These are phyloP conservation scores for Syngnathus typhle DNA, from an alignment of 2,113 vertebrate genomes.

Conservation along the genomic window DNA sequence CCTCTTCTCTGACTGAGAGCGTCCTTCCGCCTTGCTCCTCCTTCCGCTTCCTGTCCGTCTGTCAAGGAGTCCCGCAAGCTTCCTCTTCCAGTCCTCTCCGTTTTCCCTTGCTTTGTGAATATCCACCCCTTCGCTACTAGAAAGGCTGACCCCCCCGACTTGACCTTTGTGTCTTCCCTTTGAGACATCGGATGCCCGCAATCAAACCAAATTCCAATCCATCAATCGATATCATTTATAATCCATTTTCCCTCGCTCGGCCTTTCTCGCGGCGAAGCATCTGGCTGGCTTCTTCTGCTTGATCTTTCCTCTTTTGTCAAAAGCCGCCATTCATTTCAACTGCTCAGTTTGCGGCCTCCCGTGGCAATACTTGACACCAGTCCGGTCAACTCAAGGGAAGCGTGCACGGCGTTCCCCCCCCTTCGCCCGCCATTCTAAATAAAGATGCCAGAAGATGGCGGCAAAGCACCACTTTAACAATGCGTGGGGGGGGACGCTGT, in stretches of 20 bases:
- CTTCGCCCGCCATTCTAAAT: too few species aligned
- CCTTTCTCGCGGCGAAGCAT: constrained; percentile 37
- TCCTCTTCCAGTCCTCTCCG: constrained; percentile 22
- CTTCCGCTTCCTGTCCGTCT: constrained; percentile 16
- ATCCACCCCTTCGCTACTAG: constrained; percentile 9
- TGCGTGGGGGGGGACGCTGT: background rate
- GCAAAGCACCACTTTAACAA: background rate
- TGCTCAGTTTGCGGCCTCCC: constrained; percentile 21
- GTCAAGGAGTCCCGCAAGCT: constrained; percentile 17
- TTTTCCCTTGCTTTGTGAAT: constrained; percentile 28
- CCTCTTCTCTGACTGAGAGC: constrained; percentile 86
- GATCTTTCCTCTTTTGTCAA: constrained; percentile 24
- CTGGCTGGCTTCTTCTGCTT: constrained; percentile 23
- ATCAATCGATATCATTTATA: too few species aligned
- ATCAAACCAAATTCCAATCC: constrained; percentile 1
- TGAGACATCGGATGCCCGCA: background rate
- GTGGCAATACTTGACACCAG: constrained; percentile 33
- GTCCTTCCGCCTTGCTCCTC: background rate
- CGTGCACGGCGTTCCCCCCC: constrained; percentile 13
- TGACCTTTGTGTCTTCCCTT: background rate
- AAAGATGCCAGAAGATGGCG: background rate
- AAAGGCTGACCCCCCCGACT: constrained; percentile 21
- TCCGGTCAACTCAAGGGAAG: constrained; percentile 18
- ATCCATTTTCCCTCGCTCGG: background rate
- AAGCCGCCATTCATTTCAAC: background rate